Evolutionary conservation across 2,797 vertebrate species (phyloP).

Genomic region (Coccyzus lansbergi): DNA sequence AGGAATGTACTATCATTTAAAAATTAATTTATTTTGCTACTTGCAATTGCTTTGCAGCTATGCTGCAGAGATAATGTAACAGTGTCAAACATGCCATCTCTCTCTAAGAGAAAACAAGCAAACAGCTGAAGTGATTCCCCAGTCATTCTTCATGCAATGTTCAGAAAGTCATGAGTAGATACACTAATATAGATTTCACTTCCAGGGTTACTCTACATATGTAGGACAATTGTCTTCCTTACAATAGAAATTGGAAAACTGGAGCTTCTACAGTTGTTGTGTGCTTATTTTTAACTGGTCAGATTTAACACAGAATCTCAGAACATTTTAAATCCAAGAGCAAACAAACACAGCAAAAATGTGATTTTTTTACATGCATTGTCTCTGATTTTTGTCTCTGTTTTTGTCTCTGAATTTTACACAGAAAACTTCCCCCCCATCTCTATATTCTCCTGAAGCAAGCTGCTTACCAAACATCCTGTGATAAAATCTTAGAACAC

Average conservation of each 20-base stretch:
- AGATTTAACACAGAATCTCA: not conserved
- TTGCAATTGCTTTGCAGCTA: conserved; percentile 20
- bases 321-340: not conserved
- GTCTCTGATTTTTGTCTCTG: not conserved
- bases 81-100: not conserved
- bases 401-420: not conserved
- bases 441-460: not conserved
- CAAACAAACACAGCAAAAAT: not conserved
- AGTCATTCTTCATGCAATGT: not conserved
- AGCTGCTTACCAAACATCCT: not conserved
- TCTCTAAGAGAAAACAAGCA: conserved; percentile 21
- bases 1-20: conserved; percentile 8
- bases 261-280: not conserved
- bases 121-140: conserved; percentile 31
- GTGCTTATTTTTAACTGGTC: not conserved
- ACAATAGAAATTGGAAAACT: not conserved
- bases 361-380: not conserved
- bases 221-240: not conserved
- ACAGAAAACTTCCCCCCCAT: not conserved
- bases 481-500: not conserved
- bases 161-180: not conserved
- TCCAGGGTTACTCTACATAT: not conserved
- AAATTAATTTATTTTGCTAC: conserved; percentile 18
- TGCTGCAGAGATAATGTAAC: not conserved
- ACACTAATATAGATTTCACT: not conserved